phyloP scores from a whole-genome alignment of 1,140 invertebrate genomes.

The Penaeus vannamei region DNA sequence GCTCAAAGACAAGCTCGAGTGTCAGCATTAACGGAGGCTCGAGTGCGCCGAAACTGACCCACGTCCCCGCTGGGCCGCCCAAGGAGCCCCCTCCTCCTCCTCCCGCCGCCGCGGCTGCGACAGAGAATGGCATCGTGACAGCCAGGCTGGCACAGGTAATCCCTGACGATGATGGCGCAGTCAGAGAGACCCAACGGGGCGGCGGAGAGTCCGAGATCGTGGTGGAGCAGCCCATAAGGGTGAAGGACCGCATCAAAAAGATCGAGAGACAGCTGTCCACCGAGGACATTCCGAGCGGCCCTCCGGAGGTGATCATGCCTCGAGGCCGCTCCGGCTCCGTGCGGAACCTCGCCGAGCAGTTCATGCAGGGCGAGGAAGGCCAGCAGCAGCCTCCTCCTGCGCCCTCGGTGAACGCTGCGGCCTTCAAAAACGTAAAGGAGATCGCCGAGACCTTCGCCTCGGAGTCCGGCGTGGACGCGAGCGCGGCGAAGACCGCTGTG shows the following conservation, averaged over 20 bases:
- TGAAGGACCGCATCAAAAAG: constrained; percentile 61
- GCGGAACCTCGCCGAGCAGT: constrained; percentile 65
- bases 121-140: constrained; percentile 54
- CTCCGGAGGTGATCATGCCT: constrained; percentile 62
- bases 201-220: constrained; percentile 61
- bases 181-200: constrained; percentile 10
- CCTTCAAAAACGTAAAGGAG: constrained; percentile 47
- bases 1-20: background rate
- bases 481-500: background rate
- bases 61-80: background rate
- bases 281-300: constrained; percentile 61
- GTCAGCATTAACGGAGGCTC: constrained; percentile 41
- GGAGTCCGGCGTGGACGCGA: background rate
- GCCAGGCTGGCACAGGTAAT: constrained; percentile 65
- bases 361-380: constrained; percentile 48
- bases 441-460: background rate
- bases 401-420: constrained; percentile 51
- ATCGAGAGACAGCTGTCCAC: constrained; percentile 67
- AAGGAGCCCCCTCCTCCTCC: constrained; percentile 39
- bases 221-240: constrained; percentile 64
- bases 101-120: background rate
- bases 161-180: constrained; percentile 59
- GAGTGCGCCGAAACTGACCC: background rate
- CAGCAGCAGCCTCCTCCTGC: constrained; percentile 25
- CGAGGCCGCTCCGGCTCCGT: constrained; percentile 65